These are phyloP conservation scores for Phycodurus eques DNA, from an alignment of 2,113 vertebrate genomes.

Conservation along the genomic window DNA sequence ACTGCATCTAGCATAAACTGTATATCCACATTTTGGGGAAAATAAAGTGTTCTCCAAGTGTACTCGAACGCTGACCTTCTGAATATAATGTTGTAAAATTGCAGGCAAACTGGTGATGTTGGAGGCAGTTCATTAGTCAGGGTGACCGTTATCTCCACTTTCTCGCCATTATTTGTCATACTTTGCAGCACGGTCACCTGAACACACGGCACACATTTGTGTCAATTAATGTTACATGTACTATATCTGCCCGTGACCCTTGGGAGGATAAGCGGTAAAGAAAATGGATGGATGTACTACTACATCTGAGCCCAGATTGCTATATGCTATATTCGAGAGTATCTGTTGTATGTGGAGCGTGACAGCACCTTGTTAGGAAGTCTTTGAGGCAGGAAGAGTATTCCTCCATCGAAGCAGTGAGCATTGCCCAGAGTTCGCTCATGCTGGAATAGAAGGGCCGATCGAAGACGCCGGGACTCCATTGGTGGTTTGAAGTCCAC, in stretches of 20 bases:
- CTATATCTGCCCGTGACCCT: not conserved
- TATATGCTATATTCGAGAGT: not conserved
- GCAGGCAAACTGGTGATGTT: constrained; percentile 87
- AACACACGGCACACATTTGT: constrained; percentile 13
- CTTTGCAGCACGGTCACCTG: constrained; percentile 85
- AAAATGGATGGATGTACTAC: too few species aligned
- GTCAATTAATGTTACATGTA: not conserved
- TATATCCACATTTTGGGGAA: too few species aligned
- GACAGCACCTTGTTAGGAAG: constrained; percentile 66
- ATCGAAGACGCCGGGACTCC: constrained; percentile 84
- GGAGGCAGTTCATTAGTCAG: constrained; percentile 90
- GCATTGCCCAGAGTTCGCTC: constrained; percentile 80
- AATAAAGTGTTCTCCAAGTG: too few species aligned
- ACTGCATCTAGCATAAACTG: not conserved
- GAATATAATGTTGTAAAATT: constrained; percentile 95
- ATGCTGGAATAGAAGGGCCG: constrained; percentile 85
- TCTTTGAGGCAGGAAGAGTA: constrained; percentile 82
- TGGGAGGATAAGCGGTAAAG: too few species aligned
- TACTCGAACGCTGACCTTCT: constrained; percentile 73
- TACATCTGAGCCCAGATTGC: not conserved
- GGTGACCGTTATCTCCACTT: constrained; percentile 83
- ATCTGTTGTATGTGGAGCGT: not conserved
- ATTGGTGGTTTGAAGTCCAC: constrained; percentile 84
- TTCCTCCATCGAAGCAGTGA: constrained; percentile 84
- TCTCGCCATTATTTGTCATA: constrained; percentile 81